A percentile compares a stretch with the other conserved stretches of the same genome.
phyloP scores from a whole-genome alignment of 2,888 invertebrate species.

The Melanotus villosus region DNA sequence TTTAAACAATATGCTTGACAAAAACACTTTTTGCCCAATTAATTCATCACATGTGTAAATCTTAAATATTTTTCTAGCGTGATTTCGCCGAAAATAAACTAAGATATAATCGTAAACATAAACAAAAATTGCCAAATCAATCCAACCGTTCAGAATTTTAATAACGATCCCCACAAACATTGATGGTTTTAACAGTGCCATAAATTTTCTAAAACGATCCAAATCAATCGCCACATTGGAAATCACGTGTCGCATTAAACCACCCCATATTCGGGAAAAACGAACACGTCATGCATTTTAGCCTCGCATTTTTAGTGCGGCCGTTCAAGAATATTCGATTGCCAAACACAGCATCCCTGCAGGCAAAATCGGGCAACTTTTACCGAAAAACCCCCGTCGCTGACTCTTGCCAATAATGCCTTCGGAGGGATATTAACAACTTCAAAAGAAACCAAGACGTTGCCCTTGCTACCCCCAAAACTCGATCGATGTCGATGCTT shows the following conservation, averaged over 20 bases:
- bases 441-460: slow-evolving; percentile 36
- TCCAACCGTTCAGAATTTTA: no score
- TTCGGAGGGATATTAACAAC: slow-evolving; percentile 37
- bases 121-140: no score
- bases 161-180: no score
- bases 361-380: slow-evolving; percentile 14
- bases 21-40: no score
- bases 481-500: slow-evolving; percentile 24
- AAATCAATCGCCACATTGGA: neutral
- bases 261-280: slow-evolving; percentile 13
- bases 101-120: no score
- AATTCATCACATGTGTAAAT: no score
- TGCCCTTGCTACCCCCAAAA: slow-evolving; percentile 9
- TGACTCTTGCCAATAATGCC: slow-evolving; percentile 23
- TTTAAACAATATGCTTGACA: no score
- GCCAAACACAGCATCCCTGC: slow-evolving; percentile 28
- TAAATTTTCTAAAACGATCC: neutral
- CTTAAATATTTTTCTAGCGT: no score
- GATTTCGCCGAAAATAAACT: no score
- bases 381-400: slow-evolving; percentile 14
- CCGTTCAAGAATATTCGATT: slow-evolving; percentile 20
- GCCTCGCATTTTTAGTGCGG: slow-evolving; percentile 1
- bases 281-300: slow-evolving; percentile 23
- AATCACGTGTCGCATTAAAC: slow-evolving; percentile 9
- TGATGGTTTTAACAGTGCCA: neutral